Conservation (phyloP, 2,797 vertebrate species). For the Spinibarbus caldwelli region DNA sequence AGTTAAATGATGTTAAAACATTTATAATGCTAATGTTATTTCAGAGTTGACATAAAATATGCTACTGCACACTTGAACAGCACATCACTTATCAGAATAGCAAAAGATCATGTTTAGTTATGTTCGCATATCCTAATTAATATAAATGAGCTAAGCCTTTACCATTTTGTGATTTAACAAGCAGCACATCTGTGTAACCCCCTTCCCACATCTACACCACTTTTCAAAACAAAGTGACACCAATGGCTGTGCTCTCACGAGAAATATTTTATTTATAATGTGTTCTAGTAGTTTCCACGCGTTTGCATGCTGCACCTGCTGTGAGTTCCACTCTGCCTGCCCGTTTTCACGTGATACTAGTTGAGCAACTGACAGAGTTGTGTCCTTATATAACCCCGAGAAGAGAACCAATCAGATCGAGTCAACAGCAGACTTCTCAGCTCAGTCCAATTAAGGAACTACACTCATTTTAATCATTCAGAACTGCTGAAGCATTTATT, state of each 20-base stretch:
- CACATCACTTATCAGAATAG: background rate
- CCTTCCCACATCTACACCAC: background rate
- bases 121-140: conserved; percentile 19
- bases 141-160: background rate
- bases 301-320: conserved; percentile 53
- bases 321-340: background rate
- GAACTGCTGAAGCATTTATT: conserved; percentile 7
- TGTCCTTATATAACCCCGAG: conserved; percentile 27
- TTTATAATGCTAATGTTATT: background rate
- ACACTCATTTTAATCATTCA: conserved; percentile 14
- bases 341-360: conserved; percentile 7
- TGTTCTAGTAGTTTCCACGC: conserved; percentile 41
- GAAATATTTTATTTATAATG: conserved; percentile 45
- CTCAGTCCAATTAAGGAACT: conserved; percentile 15
- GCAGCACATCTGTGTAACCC: background rate
- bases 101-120: background rate
- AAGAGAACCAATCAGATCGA: conserved; percentile 10
- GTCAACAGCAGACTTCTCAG: background rate
- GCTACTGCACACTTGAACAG: background rate
- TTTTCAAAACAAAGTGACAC: conserved; percentile 1
- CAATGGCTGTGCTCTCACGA: conserved; percentile 22
- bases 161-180: background rate
- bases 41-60: background rate
- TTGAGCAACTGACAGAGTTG: conserved; percentile 4
- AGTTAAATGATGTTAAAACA: background rate